Conservation (phyloP, 2,797 vertebrate genomes). For the Okamejei kenojei region DNA sequence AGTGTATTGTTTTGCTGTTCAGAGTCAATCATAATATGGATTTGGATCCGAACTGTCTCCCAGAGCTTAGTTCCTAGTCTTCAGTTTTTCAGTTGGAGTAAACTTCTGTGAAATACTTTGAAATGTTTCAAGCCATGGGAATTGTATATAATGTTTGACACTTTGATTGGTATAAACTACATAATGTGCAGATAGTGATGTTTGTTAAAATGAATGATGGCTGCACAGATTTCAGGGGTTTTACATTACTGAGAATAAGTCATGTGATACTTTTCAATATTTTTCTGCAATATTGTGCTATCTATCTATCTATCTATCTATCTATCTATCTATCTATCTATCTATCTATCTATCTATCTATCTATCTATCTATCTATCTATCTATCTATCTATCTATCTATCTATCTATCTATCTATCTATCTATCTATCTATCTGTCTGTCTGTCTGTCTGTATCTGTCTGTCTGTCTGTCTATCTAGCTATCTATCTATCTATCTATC, state of each 20-base stretch:
- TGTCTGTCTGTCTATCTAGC: too few species aligned
- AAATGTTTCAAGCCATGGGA: background rate
- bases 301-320: too few species aligned
- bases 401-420: too few species aligned
- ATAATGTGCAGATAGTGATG: background rate
- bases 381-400: too few species aligned
- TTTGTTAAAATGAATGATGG: background rate
- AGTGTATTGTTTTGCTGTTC: background rate
- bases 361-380: too few species aligned
- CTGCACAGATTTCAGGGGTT: background rate
- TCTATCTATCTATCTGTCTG: too few species aligned
- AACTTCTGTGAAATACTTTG: background rate
- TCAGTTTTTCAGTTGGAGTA: background rate
- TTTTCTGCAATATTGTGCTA: background rate
- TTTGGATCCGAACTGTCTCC: background rate
- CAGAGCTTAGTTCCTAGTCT: background rate
- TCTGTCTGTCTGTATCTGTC: too few species aligned
- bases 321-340: too few species aligned
- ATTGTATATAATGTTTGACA: background rate
- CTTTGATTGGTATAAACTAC: background rate
- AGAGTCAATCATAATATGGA: background rate
- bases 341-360: too few species aligned
- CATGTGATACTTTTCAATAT: background rate
- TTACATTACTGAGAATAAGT: background rate
- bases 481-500: too few species aligned